Conservation (phyloP, 2,888 invertebrate genomes). For the Entomobrya multifasciata region DNA sequence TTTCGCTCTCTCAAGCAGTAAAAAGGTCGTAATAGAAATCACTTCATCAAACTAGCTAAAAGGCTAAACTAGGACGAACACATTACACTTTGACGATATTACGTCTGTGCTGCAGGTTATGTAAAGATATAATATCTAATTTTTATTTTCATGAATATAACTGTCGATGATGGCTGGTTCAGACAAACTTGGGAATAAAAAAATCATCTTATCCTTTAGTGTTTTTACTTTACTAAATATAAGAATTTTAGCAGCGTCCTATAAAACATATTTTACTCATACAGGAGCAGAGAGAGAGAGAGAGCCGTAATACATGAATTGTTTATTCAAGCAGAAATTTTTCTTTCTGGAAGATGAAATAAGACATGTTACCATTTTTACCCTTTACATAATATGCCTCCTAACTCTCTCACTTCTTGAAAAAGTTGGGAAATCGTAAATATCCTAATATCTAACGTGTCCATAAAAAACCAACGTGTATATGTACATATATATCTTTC, state of each 20-base stretch:
- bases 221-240: no score
- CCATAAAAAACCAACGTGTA: conserved; percentile 65
- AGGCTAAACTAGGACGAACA: conserved; percentile 49
- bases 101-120: conserved; percentile 16
- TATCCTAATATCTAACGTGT: conserved; percentile 69
- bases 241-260: conserved; percentile 1
- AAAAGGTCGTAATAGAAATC: conserved; percentile 25
- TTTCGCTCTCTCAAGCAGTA: neutral
- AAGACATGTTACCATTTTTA: conserved; percentile 67
- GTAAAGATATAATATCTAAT: conserved; percentile 52
- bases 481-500: neutral
- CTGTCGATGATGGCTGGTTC: conserved; percentile 49
- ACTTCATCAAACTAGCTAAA: conserved; percentile 52
- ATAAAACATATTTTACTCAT: neutral
- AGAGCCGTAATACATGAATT: conserved; percentile 58
- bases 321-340: conserved; percentile 71
- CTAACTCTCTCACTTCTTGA: conserved; percentile 14
- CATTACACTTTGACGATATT: conserved; percentile 33
- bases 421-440: conserved; percentile 66
- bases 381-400: conserved; percentile 53
- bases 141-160: conserved; percentile 63
- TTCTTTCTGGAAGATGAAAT: conserved; percentile 64
- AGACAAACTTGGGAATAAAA: conserved; percentile 54
- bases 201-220: conserved; percentile 3
- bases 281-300: conserved; percentile 10